A percentile compares a stretch with the other conserved stretches of the same genome.
Conservation (phyloP, 2,113 vertebrate species). For the Perognathus longimembris region DNA sequence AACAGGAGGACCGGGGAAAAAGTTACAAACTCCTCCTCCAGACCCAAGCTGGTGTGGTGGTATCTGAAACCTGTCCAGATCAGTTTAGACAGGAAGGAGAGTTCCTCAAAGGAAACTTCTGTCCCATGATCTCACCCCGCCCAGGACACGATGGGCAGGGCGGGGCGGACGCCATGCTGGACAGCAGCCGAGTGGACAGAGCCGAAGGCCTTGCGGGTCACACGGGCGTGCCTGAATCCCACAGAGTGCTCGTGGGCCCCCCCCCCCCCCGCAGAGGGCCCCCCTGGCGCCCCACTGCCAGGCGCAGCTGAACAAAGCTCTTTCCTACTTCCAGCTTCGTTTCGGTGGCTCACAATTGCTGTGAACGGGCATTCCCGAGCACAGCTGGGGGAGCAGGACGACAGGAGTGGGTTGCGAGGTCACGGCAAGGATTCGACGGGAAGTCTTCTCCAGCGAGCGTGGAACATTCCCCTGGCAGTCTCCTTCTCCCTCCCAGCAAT, state of each 20-base stretch:
- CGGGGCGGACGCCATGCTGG: accelerated
- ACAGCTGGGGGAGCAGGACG: background rate
- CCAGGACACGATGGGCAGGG: background rate
- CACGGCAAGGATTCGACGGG: accelerated
- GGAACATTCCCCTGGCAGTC: accelerated
- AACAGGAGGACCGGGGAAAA: too few relatives aligned
- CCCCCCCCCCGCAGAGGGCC: too few relatives aligned
- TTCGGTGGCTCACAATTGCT: background rate
- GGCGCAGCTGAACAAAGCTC: background rate
- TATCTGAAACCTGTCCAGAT: background rate
- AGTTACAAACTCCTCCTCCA: too few relatives aligned
- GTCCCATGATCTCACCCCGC: too few relatives aligned
- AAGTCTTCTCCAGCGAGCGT: accelerated
- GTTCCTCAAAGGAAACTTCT: background rate
- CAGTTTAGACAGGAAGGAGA: background rate
- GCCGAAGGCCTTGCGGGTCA: accelerated
- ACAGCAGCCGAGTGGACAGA: accelerated
- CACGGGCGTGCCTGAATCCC: background rate
- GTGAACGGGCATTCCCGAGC: background rate
- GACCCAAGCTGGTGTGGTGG: too few relatives aligned
- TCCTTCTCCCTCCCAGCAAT: background rate
- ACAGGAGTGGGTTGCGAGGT: background rate
- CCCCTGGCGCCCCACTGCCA: background rate
- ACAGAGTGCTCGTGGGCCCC: too few relatives aligned
- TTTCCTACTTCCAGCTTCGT: background rate